Evolutionary conservation across 2,797 vertebrate genomes (phyloP).

Genomic region (Semotilus atromaculatus): DNA sequence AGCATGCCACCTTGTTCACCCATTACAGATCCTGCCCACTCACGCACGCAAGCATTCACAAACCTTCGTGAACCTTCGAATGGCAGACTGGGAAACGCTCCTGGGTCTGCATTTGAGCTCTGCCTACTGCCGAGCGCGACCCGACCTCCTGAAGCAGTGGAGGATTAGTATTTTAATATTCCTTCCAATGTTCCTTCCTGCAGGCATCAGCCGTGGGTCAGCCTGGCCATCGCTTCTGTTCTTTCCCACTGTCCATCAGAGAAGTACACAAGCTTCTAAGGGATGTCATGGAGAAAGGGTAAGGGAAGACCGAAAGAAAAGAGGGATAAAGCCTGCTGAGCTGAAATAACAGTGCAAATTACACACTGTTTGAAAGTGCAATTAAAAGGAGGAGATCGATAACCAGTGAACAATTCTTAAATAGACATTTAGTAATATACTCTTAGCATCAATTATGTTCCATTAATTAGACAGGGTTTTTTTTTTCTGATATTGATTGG

Average conservation of each 20-base stretch:
- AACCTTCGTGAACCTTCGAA: conserved; percentile 26
- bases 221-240: conserved; percentile 15
- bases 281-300: not conserved
- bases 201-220: conserved; percentile 24
- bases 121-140: conserved; percentile 37
- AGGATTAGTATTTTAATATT: conserved; percentile 26
- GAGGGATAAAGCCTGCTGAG: not conserved
- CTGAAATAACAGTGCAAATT: conserved; percentile 1
- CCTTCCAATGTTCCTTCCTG: conserved; percentile 15
- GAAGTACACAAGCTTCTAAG: conserved; percentile 20
- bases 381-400: conserved; percentile 17
- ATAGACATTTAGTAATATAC: conserved; percentile 22
- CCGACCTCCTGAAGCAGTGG: conserved; percentile 20
- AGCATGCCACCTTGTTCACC: conserved; percentile 64
- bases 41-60: conserved; percentile 35
- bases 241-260: conserved; percentile 27
- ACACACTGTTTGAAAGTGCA: not conserved
- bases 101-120: conserved; percentile 36
- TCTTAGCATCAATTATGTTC: conserved; percentile 42
- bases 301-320: not conserved
- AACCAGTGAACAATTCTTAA: conserved; percentile 11
- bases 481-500: conserved; percentile 39
- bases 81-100: conserved; percentile 27
- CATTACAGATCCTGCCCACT: conserved; percentile 52
- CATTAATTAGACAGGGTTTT: conserved; percentile 33